Base-by-base conservation (phyloP, 2,888 invertebrate genomes). In the Amiota mariae region DNA sequence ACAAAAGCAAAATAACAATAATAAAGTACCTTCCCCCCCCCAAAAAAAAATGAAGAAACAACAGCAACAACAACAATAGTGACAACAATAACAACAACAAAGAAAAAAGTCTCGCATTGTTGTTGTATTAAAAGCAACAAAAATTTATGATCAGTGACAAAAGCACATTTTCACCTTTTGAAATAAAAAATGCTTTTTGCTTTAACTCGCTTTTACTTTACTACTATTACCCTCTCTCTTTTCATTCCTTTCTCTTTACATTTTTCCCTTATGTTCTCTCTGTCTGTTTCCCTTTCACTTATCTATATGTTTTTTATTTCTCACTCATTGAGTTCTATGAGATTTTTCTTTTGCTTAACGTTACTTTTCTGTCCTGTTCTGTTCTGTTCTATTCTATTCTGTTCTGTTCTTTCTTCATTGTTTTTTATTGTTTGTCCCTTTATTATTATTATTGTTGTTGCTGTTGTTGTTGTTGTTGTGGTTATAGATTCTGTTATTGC, bases 121-220 rank as follows among this genome's bases (percentile, higher is more conserved):
- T 36, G 36, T 36, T 36, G 63, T 72, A 63, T 72, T 66, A 66
- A 70, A 79, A 76, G 78, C 76, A 75, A 77, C 75, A 78, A 77
- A 81, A 85, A 84, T 84, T 84, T 84, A 84, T 85, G 85, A 84
- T 82, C 84, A 82, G 81, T 80, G 84, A 84, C 84, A 84, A 84
- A 85, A 80, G 84, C 81, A 85, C 82, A 85, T 81, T 84, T 81
- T 80, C 81, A 84, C 82, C 85, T 84, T 36, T 80, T 82, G 80
- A 82, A 84, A 85, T 79, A 85, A 81, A 67, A 70, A 57, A 70
- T 70, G 70, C 57, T 70, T 70, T 78, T 75, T 75, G 73, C 72
- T 70, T 74, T 76, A 64, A 70, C 9, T 57, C 18, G 15, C 57
- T n/a, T 54, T n/a, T 54, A 54, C n/a, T 15, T 59, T 18, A 11